phyloP scores from a whole-genome alignment of 2,113 vertebrate genomes.

The Mustelus asterias region DNA sequence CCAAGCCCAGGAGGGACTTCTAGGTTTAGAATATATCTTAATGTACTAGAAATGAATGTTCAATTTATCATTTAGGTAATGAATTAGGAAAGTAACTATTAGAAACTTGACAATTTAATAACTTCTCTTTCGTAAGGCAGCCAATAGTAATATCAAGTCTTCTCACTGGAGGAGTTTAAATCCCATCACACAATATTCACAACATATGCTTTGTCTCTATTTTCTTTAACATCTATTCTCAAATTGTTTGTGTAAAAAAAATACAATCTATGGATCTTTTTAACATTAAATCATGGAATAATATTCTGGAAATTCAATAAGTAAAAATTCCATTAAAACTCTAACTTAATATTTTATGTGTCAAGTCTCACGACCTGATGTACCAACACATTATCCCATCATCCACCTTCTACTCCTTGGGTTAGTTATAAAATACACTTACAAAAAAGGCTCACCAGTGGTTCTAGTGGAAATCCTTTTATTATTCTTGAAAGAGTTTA shows the following conservation, averaged over 20 bases:
- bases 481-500: background rate
- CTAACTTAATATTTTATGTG: background rate
- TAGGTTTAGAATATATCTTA: background rate
- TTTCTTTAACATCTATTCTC: background rate
- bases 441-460: background rate
- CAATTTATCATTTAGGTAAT: background rate
- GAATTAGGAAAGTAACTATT: background rate
- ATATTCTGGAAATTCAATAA: too few species aligned
- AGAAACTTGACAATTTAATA: slow-evolving; percentile 1
- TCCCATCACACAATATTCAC: background rate
- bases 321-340: background rate
- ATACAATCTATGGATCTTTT: background rate
- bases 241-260: background rate
- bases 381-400: background rate
- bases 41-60: background rate
- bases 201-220: background rate
- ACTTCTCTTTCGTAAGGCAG: background rate
- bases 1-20: background rate
- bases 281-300: too few species aligned
- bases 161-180: background rate
- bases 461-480: background rate
- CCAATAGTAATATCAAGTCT: background rate
- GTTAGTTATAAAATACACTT: background rate
- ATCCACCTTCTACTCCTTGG: background rate
- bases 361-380: background rate